Evolutionary conservation across 1,140 invertebrate genomes (phyloP), one percentile per base, ranked within the genome.

Genomic region (Acyrthosiphon pisum): DNA sequence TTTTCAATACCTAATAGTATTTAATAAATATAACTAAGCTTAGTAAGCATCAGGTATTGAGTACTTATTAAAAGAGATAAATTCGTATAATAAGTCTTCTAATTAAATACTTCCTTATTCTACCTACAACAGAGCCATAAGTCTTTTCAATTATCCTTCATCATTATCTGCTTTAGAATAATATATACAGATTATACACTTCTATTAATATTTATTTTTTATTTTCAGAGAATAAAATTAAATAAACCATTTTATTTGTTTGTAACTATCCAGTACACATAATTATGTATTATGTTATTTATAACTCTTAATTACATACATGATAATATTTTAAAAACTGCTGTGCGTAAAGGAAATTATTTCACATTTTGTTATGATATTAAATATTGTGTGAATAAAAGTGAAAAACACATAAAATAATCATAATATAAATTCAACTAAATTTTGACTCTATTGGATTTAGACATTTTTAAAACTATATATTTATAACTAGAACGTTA

Each of bases 31-130:
- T 76, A 76, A n/a, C 14, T 76, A n/a, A n/a, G 60, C 30, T 35
- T n/a, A n/a, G 60, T 76, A n/a, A 76, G n/a, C 60, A 18, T 4
- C 60, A 68, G n/a, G 60, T n/a, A 76, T 76, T n/a, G 18, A 6
- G 30, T 6, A 1, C 6, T 76, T 18, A 76, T 76, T 76, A n/a
- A n/a, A 76, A 18, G 14, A 76, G 14, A n/a, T n/a, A 20, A 18
- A 76, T 76, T 76, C 23, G 4, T 76, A 76, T n/a, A 76, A 76
- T 76, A n/a, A 18, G 30, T 76, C 30, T 35, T 76, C 18, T 76
- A 76, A 76, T 76, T 76, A n/a, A 76, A 76, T 76, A 35, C 60
- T 76, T 76, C 60, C 60, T 68, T 68, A n/a, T 68, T 68, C n/a
- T 76, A 76, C 30, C 14, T n/a, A 68, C 4, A 35, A 76, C 4